A percentile compares a stretch with the other conserved stretches of the same genome.
Conservation (phyloP, 2,113 vertebrate genomes). For the Plecturocebus donacophilus region DNA sequence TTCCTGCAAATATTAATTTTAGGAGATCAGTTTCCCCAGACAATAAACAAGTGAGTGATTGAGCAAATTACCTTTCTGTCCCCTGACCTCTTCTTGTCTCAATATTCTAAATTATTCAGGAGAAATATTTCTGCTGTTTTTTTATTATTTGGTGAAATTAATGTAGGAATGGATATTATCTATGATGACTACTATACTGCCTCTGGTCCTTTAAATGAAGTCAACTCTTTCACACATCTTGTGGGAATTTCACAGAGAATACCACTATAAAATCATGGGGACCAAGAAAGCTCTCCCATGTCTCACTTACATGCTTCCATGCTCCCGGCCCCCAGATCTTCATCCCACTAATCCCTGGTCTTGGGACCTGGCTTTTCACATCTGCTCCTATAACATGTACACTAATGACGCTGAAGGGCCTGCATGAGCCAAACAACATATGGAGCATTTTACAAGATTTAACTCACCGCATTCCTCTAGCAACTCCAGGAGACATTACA, state of each 20-base stretch:
- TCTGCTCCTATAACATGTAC: neutral
- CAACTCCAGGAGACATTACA: neutral
- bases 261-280: neutral
- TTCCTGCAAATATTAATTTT: slow-evolving; percentile 17
- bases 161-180: neutral
- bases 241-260: neutral
- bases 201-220: neutral
- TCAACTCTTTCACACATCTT: neutral
- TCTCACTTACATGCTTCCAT: neutral
- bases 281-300: accelerated
- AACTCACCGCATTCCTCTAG: neutral
- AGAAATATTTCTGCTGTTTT: neutral
- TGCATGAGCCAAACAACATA: neutral
- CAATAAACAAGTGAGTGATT: neutral
- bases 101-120: slow-evolving; percentile 26
- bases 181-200: neutral
- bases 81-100: neutral
- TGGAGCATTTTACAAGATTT: neutral
- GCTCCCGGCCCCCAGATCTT: neutral
- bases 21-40: neutral
- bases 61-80: neutral
- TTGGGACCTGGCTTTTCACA: neutral
- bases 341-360: neutral
- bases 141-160: neutral
- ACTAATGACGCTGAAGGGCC: neutral